Conservation (phyloP, 2,888 invertebrate species). For the Tipula lateralis region DNA sequence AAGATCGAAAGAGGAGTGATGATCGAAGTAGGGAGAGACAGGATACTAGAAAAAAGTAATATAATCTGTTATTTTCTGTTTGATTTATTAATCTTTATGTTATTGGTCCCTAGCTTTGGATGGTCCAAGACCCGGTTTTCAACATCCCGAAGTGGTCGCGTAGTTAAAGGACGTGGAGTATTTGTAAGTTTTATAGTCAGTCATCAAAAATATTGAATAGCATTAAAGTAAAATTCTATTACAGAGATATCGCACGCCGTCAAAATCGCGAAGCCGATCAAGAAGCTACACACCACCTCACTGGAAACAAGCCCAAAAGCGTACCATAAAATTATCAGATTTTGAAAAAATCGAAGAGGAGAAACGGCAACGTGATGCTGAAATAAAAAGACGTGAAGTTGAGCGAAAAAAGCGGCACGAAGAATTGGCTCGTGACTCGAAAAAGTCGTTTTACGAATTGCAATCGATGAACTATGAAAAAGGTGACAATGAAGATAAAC, state of each 20-base stretch:
- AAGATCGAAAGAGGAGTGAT: constrained; percentile 34
- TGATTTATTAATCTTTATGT: too few species aligned
- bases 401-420: constrained; percentile 55
- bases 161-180: constrained; percentile 86
- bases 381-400: constrained; percentile 52
- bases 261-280: constrained; percentile 67
- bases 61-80: background rate
- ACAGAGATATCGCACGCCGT: constrained; percentile 81
- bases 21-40: constrained; percentile 20
- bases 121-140: constrained; percentile 48
- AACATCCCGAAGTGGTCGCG: constrained; percentile 66
- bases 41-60: constrained; percentile 25
- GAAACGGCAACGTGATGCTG: constrained; percentile 57
- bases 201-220: constrained; percentile 30
- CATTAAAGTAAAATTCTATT: background rate
- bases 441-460: constrained; percentile 48
- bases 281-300: constrained; percentile 89
- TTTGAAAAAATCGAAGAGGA: constrained; percentile 71
- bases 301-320: constrained; percentile 84
- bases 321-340: constrained; percentile 77
- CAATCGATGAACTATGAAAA: constrained; percentile 43
- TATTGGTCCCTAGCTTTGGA: constrained; percentile 41
- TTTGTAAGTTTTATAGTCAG: constrained; percentile 83
- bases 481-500: constrained; percentile 29
- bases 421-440: constrained; percentile 50